Base-by-base conservation (phyloP, 2,797 vertebrate genomes). In the Tapera naevia region DNA sequence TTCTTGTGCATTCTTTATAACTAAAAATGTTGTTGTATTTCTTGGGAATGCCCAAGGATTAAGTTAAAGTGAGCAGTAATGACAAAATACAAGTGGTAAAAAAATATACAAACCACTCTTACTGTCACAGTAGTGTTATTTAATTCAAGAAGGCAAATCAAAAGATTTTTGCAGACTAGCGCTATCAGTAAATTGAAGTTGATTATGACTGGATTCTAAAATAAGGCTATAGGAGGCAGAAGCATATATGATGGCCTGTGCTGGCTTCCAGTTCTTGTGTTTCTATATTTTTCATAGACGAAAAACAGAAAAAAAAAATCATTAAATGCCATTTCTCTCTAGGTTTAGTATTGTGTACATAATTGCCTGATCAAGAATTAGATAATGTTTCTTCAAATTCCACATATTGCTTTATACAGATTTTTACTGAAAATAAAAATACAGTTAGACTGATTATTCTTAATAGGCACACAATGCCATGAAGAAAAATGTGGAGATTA, bases 301-400 rank as follows among this genome's bases (percentile, higher is more conserved):
- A 53, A 72, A 88, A 64, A 0, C 13, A 78, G 50, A 30, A 64
- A 89, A 81, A 89, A 81, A 67, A 15, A 12, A n/a, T 33, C 14
- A 3, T 64, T 46, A 62, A 41, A 66, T 86, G 6, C 21, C 8
- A 39, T 70, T 91, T 84, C 11, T 56, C 2, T 50, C 53, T 71
- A 39, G 18, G 3, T 46, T 87, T 92, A 58, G 11, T 54, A 22
- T 39, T 56, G 11, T 46, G 35, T 41, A 16, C 2, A 2, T 39
- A 71, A 48, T 28, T 57, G 16, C 37, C 51, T 37, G 23, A 54
- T 41, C 25, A 37, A 39, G 87, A 75, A 85, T 56, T 67, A 85
- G 58, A 46, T 56, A 64, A 53, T 51, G 5, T 94, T 92, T 62
- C 89, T 56, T 79, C 86, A 94, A 41, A 43, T 88, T 96, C 75